phyloP scores from a whole-genome alignment of 30 jellyfish, hydroid and myxozoan genomes.

The Aurelia aurita region DNA sequence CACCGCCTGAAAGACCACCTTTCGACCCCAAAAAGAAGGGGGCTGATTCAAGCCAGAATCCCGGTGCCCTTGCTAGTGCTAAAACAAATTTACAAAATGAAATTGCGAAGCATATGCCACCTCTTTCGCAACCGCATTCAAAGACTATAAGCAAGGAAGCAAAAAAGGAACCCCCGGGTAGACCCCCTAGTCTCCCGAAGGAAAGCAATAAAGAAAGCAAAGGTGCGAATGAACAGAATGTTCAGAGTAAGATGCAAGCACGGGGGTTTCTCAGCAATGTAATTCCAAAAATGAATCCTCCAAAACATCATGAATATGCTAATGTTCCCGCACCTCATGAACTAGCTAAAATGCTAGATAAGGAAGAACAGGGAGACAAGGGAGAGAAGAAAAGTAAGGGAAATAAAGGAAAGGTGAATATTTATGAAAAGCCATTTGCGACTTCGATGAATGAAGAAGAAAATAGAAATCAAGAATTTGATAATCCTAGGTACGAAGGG shows the following conservation, averaged over 20 bases:
- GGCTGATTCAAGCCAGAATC: neutral
- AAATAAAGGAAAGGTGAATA: neutral
- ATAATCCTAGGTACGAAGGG: slow-evolving; percentile 57
- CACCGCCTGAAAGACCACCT: slow-evolving; percentile 38
- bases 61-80: neutral
- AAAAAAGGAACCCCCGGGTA: neutral
- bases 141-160: neutral
- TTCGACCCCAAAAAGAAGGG: neutral
- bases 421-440: slow-evolving; percentile 31
- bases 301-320: too few species aligned
- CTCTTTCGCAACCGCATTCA: neutral
- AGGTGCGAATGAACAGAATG: neutral
- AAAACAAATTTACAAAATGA: neutral
- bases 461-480: slow-evolving; percentile 10
- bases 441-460: neutral
- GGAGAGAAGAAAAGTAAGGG: neutral
- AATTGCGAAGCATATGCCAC: neutral
- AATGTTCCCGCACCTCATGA: too few species aligned
- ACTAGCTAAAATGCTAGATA: too few species aligned
- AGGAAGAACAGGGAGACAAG: neutral
- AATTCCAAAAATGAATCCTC: slow-evolving; percentile 7
- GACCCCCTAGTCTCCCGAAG: slow-evolving; percentile 48
- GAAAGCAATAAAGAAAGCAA: neutral
- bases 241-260: slow-evolving; percentile 11
- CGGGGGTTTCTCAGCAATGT: slow-evolving; percentile 54